A percentile compares a stretch with the other conserved stretches of the same genome.
Conservation (phyloP, 2,888 invertebrate species). For the Drosophila kanekoi region DNA sequence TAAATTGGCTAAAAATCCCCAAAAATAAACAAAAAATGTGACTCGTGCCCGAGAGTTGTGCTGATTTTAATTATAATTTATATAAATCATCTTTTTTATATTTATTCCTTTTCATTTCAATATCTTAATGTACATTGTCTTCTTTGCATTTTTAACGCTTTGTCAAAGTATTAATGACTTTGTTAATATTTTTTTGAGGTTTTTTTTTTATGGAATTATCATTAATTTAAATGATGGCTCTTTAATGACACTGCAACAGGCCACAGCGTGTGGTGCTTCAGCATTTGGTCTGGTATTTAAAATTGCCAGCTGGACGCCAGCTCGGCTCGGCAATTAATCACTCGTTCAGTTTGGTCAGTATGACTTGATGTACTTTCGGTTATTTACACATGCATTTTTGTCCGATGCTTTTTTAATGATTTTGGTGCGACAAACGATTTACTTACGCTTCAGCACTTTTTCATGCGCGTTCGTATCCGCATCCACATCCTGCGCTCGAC, state of each 20-base stretch:
- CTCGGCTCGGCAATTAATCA: slow-evolving; percentile 43
- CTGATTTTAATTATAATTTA: slow-evolving; percentile 46
- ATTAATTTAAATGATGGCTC: slow-evolving; percentile 66
- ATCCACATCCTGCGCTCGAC: slow-evolving; percentile 18
- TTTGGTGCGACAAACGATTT: slow-evolving; percentile 55
- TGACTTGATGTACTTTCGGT: slow-evolving; percentile 14
- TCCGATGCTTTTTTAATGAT: slow-evolving; percentile 28
- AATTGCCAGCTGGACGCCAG: slow-evolving; percentile 33
- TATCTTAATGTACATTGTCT: slow-evolving; percentile 29
- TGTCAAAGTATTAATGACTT: slow-evolving; percentile 64
- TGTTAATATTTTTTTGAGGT: slow-evolving; percentile 53
- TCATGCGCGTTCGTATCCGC: slow-evolving; percentile 19
- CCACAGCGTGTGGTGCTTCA: slow-evolving; percentile 13
- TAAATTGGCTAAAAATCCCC: slow-evolving; percentile 19
- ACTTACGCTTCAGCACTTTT: slow-evolving; percentile 60
- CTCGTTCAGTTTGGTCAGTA: slow-evolving; percentile 41
- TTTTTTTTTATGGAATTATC: slow-evolving; percentile 25
- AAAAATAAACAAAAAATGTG: background rate
- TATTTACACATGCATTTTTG: slow-evolving; percentile 35
- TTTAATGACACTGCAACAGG: slow-evolving; percentile 37
- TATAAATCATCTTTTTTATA: slow-evolving; percentile 20
- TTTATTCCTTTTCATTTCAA: slow-evolving; percentile 23
- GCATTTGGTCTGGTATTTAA: slow-evolving; percentile 30
- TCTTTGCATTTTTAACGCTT: slow-evolving; percentile 26
- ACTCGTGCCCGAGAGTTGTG: background rate